phyloP scores from a whole-genome alignment of 2,888 invertebrate genomes.

The Troides aeacus region DNA sequence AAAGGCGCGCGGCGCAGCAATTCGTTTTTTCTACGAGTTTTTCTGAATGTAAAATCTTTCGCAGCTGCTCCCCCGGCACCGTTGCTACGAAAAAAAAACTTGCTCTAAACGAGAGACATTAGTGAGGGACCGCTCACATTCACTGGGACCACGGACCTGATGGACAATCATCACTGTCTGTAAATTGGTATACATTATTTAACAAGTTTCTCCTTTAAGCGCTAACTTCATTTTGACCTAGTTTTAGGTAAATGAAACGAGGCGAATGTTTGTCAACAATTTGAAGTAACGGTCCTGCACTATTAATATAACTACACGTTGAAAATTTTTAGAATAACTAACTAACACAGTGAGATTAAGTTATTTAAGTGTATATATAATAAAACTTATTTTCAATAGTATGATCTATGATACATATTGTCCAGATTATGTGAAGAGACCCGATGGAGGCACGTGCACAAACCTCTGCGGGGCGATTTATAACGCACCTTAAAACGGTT shows the following conservation, averaged over 20 bases:
- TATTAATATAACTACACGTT: too few species aligned
- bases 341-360: neutral
- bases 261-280: too few species aligned
- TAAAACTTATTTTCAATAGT: neutral
- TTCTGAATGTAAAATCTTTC: constrained; percentile 19
- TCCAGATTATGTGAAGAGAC: constrained; percentile 1
- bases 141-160: neutral
- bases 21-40: constrained; percentile 16
- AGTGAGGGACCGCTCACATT: neutral
- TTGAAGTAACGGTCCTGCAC: too few species aligned
- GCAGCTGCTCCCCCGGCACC: constrained; percentile 19
- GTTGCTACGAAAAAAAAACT: constrained; percentile 19
- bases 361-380: neutral
- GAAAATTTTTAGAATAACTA: too few species aligned
- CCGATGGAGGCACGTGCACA: constrained; percentile 14
- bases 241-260: too few species aligned
- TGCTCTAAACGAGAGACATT: constrained; percentile 7
- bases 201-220: neutral
- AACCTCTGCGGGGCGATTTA: constrained; percentile 2
- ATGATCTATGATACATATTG: neutral
- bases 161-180: neutral
- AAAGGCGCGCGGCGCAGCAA: constrained; percentile 12
- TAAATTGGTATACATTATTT: neutral
- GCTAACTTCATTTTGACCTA: neutral
- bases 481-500: constrained; percentile 1